phyloP scores from a whole-genome alignment of 2,888 invertebrate species.

The Rotaria sp. region DNA sequence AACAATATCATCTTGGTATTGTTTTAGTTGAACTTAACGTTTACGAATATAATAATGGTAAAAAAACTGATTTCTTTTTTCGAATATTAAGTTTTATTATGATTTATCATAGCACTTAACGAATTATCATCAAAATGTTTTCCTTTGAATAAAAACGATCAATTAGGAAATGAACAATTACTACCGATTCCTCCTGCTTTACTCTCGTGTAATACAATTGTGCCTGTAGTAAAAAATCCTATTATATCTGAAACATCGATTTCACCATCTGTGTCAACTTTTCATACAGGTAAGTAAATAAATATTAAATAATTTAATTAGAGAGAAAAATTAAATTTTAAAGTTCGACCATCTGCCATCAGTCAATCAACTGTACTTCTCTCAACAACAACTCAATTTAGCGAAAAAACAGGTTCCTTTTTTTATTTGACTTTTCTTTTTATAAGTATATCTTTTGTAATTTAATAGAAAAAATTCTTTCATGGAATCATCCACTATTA shows the following conservation, averaged over 20 bases:
- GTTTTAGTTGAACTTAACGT: conserved; percentile 7
- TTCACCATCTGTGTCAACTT: not conserved
- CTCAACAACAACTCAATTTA: not conserved
- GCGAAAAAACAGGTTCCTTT: not conserved
- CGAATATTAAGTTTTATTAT: not conserved
- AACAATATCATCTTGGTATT: not conserved
- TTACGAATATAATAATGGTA: not conserved
- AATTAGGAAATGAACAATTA: not conserved
- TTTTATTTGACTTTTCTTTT: not conserved
- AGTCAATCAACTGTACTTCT: not conserved
- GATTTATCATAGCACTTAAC: not conserved
- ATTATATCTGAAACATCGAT: not conserved
- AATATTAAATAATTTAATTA: not conserved
- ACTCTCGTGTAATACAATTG: too few relatives aligned
- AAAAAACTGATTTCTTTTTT: not conserved
- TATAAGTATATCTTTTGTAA: not conserved
- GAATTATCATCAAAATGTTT: not conserved
- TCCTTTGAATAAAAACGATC: not conserved
- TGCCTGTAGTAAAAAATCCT: not conserved
- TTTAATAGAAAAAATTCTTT: not conserved
- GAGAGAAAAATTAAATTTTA: not conserved
- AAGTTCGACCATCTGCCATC: not conserved
- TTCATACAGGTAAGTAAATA: not conserved
- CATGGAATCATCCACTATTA: not conserved
- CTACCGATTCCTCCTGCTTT: not conserved